These are phyloP conservation scores for Tangara arthus DNA, from an alignment of 2,797 vertebrate genomes.

Conservation along the genomic window DNA sequence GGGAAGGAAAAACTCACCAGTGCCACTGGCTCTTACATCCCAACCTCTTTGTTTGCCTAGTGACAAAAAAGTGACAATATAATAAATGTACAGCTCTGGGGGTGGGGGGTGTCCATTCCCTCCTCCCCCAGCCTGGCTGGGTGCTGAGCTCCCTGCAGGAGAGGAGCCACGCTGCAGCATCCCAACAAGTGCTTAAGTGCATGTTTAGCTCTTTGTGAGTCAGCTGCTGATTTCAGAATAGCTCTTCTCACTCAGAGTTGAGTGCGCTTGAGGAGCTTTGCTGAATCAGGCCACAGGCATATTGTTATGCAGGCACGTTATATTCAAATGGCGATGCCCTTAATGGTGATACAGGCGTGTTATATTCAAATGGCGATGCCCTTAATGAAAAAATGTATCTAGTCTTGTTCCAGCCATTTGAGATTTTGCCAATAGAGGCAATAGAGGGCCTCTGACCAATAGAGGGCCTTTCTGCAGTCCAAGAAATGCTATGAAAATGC, in stretches of 20 bases:
- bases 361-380: neutral
- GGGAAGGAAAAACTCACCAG: neutral
- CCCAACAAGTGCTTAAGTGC: neutral
- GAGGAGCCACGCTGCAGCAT: rapidly evolving
- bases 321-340: neutral
- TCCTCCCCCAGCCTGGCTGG: neutral
- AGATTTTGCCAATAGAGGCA: neutral
- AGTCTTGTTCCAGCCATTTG: neutral
- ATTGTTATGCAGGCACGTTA: neutral
- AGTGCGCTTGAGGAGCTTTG: neutral
- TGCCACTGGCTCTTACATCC: neutral
- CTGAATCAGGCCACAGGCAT: neutral
- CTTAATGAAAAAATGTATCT: neutral
- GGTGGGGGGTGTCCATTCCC: rapidly evolving
- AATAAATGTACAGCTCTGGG: rapidly evolving
- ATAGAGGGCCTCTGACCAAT: no score
- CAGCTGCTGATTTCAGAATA: constrained; percentile 19
- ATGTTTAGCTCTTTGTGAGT: neutral
- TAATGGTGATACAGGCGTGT: neutral
- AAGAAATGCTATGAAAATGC: neutral
- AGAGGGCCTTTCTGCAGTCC: neutral
- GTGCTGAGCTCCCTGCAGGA: rapidly evolving
- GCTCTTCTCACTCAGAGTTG: neutral
- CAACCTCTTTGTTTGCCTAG: neutral
- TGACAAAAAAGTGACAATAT: neutral